Evolutionary conservation across 2,113 vertebrate genomes (phyloP).

Genomic region (Cyanocitta stelleri): DNA sequence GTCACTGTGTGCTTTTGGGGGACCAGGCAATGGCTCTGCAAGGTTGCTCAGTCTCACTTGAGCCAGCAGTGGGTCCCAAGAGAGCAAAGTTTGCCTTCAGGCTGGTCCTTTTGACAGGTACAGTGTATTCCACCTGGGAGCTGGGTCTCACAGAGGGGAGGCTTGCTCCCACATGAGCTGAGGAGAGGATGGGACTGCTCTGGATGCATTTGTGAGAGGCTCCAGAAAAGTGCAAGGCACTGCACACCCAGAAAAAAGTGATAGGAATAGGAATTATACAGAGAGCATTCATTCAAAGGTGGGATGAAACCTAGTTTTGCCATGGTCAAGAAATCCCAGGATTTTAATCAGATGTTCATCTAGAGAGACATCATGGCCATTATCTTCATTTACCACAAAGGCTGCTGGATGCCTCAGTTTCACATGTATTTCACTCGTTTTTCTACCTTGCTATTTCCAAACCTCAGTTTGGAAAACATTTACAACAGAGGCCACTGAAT

Average conservation of each 20-base stretch:
- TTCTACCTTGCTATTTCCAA: neutral
- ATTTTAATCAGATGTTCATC: neutral
- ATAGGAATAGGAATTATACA: neutral
- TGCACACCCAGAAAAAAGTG: neutral
- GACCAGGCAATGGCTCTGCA: neutral
- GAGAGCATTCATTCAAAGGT: neutral
- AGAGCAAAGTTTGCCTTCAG: neutral
- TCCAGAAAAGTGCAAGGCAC: neutral
- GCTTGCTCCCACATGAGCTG: neutral
- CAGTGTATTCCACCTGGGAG: neutral
- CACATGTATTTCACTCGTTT: neutral
- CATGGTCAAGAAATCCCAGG: neutral
- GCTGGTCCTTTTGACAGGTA: neutral
- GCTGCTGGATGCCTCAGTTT: neutral
- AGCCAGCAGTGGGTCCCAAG: neutral
- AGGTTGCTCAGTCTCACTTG: fast-evolving
- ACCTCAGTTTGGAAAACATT: neutral
- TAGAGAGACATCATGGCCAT: neutral
- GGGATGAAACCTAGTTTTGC: neutral
- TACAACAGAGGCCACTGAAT: neutral
- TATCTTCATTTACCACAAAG: neutral
- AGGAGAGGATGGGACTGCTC: neutral
- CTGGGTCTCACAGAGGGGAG: neutral
- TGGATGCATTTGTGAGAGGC: neutral
- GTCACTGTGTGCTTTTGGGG: neutral